These are phyloP conservation scores for Alouatta palliata DNA, from an alignment of 2,113 vertebrate species.

Conservation along the genomic window DNA sequence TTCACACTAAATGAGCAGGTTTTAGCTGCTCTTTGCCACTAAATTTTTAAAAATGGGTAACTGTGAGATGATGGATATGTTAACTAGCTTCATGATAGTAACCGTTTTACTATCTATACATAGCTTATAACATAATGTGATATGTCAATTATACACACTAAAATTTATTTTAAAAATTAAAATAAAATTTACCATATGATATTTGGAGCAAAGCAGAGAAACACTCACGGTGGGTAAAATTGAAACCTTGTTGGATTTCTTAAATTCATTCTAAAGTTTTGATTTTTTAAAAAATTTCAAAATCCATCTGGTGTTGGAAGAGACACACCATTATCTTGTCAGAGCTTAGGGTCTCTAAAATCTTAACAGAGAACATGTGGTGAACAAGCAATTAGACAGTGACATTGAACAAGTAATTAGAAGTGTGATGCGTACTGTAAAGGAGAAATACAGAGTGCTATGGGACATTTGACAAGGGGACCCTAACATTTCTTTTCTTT, in stretches of 20 bases:
- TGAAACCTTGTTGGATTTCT: conserved; percentile 16
- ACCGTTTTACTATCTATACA: not conserved
- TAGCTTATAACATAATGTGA: not conserved
- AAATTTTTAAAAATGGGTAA: not conserved
- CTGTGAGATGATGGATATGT: not conserved
- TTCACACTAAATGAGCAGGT: not conserved
- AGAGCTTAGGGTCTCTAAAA: conserved; percentile 72
- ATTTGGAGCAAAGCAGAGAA: not conserved
- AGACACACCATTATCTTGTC: conserved; percentile 75
- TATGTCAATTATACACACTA: not conserved
- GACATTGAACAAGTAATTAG: conserved; percentile 76
- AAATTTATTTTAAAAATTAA: not conserved
- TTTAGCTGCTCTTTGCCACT: not conserved
- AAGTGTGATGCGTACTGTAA: conserved; percentile 64
- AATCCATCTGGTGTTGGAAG: conserved; percentile 69
- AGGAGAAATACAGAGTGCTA: conserved; percentile 27
- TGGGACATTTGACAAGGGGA: conserved; percentile 51
- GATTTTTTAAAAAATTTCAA: conserved; percentile 27
- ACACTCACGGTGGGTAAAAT: not conserved
- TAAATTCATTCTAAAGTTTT: conserved; percentile 53
- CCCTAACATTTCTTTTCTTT: not conserved
- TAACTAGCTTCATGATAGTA: not conserved
- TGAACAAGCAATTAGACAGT: conserved; percentile 73
- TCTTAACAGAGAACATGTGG: conserved; percentile 76
- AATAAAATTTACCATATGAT: not conserved